Evolutionary conservation across 2,797 vertebrate genomes (phyloP).

Genomic region (Hozukius guyotensis): DNA sequence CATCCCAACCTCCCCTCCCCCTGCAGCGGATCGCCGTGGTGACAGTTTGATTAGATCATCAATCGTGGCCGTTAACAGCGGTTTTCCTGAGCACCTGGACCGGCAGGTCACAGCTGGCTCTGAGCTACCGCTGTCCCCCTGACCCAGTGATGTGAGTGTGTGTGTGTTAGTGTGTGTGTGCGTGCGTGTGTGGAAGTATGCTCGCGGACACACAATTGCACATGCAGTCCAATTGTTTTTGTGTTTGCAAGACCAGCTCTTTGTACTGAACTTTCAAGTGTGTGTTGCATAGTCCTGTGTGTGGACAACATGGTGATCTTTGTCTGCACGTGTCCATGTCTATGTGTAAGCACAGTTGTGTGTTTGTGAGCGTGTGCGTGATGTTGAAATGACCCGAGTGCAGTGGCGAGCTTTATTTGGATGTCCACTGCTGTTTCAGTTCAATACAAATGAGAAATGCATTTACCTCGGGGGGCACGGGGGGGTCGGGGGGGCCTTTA

Average conservation of each 20-base stretch:
- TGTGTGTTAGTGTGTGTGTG: conserved; percentile 19
- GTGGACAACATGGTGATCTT: neutral
- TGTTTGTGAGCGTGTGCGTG: neutral
- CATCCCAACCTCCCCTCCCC: conserved; percentile 64
- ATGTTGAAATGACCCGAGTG: conserved; percentile 2
- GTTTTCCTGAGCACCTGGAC: conserved; percentile 99
- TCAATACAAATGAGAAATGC: conserved; percentile 37
- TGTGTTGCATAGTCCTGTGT: neutral
- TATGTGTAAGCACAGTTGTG: neutral
- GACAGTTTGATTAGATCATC: conserved; percentile 99
- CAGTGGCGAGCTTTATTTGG: conserved; percentile 10
- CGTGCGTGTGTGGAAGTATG: neutral
- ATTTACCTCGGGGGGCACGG: conserved; percentile 9
- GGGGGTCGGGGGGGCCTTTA: neutral
- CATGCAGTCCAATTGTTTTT: conserved; percentile 38
- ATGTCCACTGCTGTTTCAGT: conserved; percentile 24
- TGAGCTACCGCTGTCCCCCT: conserved; percentile 94
- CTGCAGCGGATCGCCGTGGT: conserved; percentile 91
- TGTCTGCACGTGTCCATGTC: neutral
- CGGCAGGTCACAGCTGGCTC: conserved; percentile 96
- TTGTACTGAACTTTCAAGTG: conserved; percentile 11
- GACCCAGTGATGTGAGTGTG: conserved; percentile 79
- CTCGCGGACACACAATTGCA: conserved; percentile 24
- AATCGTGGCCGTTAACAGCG: conserved; percentile 98
- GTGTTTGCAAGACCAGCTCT: conserved; percentile 1